Evolutionary conservation across 2,797 vertebrate species (phyloP).

Genomic region (Huso huso): DNA sequence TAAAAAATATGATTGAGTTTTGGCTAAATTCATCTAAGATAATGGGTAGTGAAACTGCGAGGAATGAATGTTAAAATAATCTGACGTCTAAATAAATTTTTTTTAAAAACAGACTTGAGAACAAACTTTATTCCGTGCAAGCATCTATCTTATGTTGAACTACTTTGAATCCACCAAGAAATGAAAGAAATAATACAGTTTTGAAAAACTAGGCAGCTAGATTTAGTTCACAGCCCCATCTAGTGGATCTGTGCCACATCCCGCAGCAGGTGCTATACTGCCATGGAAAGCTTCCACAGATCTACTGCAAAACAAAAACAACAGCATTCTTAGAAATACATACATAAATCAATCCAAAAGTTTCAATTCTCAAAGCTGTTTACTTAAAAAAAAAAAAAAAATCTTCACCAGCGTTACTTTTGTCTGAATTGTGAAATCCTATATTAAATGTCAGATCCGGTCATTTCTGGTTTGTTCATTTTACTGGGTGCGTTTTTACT

Average conservation of each 20-base stretch:
- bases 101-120: neutral
- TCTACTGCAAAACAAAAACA: constrained; percentile 24
- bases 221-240: constrained; percentile 71
- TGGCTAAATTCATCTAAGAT: neutral
- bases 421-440: too few species aligned
- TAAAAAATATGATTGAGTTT: neutral
- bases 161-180: neutral
- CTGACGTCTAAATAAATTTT: constrained; percentile 30
- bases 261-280: accelerated
- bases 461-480: too few species aligned
- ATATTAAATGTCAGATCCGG: too few species aligned
- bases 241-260: constrained; percentile 39
- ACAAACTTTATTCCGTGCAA: neutral
- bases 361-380: too few species aligned
- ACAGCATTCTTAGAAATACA: constrained; percentile 32
- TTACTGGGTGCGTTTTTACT: too few species aligned
- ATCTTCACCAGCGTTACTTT: too few species aligned
- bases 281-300: constrained; percentile 3
- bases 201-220: constrained; percentile 13
- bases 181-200: neutral
- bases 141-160: neutral
- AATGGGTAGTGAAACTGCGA: too few species aligned
- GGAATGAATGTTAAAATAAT: constrained; percentile 26
- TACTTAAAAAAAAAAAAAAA: too few species aligned
- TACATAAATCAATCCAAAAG: neutral